Conservation (phyloP, 2,888 invertebrate species). For the Lucinisca nassula region DNA sequence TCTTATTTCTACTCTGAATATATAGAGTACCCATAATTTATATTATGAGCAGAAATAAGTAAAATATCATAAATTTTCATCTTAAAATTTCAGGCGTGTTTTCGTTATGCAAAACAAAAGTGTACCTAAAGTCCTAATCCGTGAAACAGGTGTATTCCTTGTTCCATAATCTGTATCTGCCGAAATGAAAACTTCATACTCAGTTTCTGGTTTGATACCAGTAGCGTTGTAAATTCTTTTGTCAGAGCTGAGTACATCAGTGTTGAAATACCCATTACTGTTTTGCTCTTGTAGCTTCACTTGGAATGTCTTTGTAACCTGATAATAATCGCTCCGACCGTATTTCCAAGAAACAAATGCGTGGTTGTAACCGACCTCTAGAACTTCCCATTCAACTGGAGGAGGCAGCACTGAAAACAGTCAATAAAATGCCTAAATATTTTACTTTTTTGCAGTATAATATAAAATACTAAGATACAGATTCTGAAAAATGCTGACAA, state of each 20-base stretch:
- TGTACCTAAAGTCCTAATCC: constrained; percentile 50
- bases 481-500: too few relatives aligned
- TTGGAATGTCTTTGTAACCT: constrained; percentile 41
- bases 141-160: constrained; percentile 11
- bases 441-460: too few relatives aligned
- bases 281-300: constrained; percentile 1
- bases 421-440: too few relatives aligned
- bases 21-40: too few relatives aligned
- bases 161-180: constrained; percentile 42
- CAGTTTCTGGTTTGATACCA: constrained; percentile 28
- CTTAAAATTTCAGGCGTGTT: too few relatives aligned
- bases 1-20: too few relatives aligned
- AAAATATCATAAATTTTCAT: too few relatives aligned
- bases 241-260: background rate
- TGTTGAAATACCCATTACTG: background rate
- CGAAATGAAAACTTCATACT: constrained; percentile 45
- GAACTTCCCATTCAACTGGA: constrained; percentile 29
- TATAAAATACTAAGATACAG: too few relatives aligned
- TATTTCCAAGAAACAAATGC: constrained; percentile 50
- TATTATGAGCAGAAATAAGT: too few relatives aligned
- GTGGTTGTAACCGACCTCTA: constrained; percentile 19
- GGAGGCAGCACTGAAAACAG: constrained; percentile 60
- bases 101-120: too few relatives aligned
- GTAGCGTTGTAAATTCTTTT: constrained; percentile 37
- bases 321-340: constrained; percentile 30